Base-by-base conservation (phyloP, 1,140 invertebrate genomes). In the Tachypleus tridentatus region DNA sequence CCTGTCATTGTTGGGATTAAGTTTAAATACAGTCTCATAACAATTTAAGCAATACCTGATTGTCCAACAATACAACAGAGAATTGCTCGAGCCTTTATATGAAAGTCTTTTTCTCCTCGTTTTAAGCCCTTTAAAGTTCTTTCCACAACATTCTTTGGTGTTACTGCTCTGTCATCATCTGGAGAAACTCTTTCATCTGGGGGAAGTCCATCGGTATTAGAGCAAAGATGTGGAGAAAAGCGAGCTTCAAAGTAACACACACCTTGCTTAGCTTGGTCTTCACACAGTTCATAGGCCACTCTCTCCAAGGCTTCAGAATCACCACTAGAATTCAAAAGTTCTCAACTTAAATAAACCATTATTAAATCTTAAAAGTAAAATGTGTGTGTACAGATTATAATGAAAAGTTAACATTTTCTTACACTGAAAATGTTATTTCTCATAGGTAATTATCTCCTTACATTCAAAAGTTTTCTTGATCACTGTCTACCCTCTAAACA, bases 251-350 rank as follows among this genome's bases (percentile, higher is more conserved):
- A 77, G 71, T 85, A 86, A 11, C 77, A 67, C 3, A 84, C 78
- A 29, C 79, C 78, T 61, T 81, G 67, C 4, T 73, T 70, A 0
- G 78, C 73, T 66, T 77, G 74, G 71, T 85, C 82, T 73, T 85
- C 82, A 67, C 81, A 82, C 66, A 82, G 79, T 71, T 85, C 84
- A 68, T 82, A 82, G 2, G 83, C 80, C 10, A 85, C 74, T 58
- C 82, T 72, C 68, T 81, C 78, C 47, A 84, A 77, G 0, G 82
- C 82, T 51, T 76, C 73, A 10, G 75, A 62, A 70, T 83, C 80
- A 49, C 82, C 83, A 50, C 79, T 80, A 29, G 29, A 29, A 29
- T 29, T 29, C 29, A 29, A 29, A 29, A 29, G 29, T 29, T 29
- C 29, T 29, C 29, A 29, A 29, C 2, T 29, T 29, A 29, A 29